Conservation (phyloP, 2,797 vertebrate species). For the Gallinago solitaria region DNA sequence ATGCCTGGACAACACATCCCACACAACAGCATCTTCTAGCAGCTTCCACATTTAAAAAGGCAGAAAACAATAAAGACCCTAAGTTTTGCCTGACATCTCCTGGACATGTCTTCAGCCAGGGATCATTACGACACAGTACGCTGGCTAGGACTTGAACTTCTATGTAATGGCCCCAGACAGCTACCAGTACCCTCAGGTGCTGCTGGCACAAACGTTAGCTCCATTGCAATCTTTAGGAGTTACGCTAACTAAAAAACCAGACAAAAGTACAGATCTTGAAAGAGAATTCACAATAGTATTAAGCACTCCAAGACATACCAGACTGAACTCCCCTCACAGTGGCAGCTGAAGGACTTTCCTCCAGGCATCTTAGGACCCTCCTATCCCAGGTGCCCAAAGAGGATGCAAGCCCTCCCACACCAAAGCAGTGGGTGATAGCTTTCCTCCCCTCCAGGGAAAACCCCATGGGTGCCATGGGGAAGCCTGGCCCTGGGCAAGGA, state of each 20-base stretch:
- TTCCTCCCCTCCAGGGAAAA: not conserved
- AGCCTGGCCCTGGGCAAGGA: not conserved
- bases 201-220: not conserved
- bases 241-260: not conserved
- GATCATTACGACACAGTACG: accelerated
- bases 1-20: not conserved
- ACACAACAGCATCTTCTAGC: not conserved
- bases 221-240: not conserved
- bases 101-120: accelerated
- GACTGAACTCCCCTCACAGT: not conserved
- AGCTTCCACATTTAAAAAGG: not conserved
- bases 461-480: not conserved
- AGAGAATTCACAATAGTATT: accelerated
- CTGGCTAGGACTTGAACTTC: not conserved
- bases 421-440: not conserved
- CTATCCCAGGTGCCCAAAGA: not conserved
- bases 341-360: not conserved
- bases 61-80: not conserved
- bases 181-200: not conserved
- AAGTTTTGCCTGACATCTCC: not conserved
- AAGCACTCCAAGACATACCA: not conserved
- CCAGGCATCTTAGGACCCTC: not conserved
- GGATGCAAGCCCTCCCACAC: not conserved
- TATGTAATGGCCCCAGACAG: not conserved
- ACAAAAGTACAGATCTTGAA: not conserved